Conservation (phyloP, 2,888 invertebrate genomes). For the Nycteola revayana region DNA sequence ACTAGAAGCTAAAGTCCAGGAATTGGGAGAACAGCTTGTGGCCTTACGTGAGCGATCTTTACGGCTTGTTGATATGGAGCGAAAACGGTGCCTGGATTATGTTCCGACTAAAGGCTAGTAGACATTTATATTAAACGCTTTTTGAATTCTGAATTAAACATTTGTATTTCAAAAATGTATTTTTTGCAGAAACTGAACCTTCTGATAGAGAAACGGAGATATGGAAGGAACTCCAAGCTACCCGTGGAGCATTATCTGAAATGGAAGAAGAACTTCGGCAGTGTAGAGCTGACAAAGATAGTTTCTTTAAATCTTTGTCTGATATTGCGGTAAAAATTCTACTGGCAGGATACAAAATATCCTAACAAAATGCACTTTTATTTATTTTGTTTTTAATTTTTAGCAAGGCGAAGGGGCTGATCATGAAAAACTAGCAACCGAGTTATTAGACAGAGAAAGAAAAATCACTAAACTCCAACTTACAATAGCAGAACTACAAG, state of each 20-base stretch:
- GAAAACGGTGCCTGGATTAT: conserved; percentile 56
- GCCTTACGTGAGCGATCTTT: conserved; percentile 53
- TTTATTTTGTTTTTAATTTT: conserved; percentile 13
- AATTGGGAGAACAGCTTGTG: conserved; percentile 49
- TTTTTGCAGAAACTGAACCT: conserved; percentile 58
- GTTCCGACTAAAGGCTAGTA: conserved; percentile 61
- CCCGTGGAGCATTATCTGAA: conserved; percentile 50
- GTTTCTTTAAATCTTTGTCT: conserved; percentile 68
- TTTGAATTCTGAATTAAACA: too few species aligned
- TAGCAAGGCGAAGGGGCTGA: conserved; percentile 62
- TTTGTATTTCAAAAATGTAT: too few species aligned
- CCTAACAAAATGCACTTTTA: too few species aligned
- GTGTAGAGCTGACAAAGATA: conserved; percentile 73
- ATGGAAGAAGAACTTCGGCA: conserved; percentile 65
- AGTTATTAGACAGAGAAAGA: conserved; percentile 62
- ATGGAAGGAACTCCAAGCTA: conserved; percentile 73
- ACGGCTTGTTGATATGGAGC: conserved; percentile 57
- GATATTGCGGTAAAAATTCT: conserved; percentile 63
- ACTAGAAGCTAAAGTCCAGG: conserved; percentile 49
- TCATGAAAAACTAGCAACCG: conserved; percentile 63
- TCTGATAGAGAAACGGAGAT: conserved; percentile 72
- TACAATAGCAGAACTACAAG: conserved; percentile 36
- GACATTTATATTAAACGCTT: too few species aligned
- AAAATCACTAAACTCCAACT: conserved; percentile 36
- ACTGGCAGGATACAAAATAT: too few species aligned